Conservation (phyloP, 2,888 invertebrate species). For the Flexamia atlantica region DNA sequence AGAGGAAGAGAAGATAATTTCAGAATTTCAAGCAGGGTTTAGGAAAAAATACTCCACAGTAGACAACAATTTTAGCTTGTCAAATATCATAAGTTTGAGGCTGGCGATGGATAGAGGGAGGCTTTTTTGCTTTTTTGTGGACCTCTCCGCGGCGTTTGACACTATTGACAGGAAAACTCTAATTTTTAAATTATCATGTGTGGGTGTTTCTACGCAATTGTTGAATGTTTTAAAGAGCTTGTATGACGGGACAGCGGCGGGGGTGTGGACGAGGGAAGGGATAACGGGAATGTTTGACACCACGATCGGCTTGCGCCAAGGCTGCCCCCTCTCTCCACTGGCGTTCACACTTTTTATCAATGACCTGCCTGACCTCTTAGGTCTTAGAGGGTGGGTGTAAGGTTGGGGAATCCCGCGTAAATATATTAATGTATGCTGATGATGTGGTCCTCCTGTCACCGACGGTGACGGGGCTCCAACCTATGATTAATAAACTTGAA, state of each 20-base stretch:
- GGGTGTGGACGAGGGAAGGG: neutral
- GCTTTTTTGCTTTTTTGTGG: neutral
- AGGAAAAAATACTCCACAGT: neutral
- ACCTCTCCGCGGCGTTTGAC: too few relatives aligned
- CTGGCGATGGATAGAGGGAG: neutral
- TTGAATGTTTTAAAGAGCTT: neutral
- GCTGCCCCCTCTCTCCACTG: neutral
- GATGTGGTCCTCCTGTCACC: too few relatives aligned
- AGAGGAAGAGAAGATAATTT: neutral
- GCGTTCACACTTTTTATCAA: too few relatives aligned
- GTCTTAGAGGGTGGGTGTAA: too few relatives aligned
- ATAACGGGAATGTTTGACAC: neutral
- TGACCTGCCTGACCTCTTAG: too few relatives aligned
- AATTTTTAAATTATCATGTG: too few relatives aligned
- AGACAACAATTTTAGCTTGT: neutral
- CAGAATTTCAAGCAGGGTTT: neutral
- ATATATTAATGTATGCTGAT: too few relatives aligned
- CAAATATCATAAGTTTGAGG: neutral
- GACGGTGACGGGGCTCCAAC: too few relatives aligned
- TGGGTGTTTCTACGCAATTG: too few relatives aligned
- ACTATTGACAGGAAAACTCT: too few relatives aligned
- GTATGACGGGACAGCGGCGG: neutral
- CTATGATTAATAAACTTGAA: too few relatives aligned
- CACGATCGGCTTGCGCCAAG: neutral
- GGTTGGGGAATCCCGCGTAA: too few relatives aligned